Evolutionary conservation across 2,888 invertebrate genomes (phyloP), one percentile per base, ranked within the genome.

Genomic region (Chironomus riparius): DNA sequence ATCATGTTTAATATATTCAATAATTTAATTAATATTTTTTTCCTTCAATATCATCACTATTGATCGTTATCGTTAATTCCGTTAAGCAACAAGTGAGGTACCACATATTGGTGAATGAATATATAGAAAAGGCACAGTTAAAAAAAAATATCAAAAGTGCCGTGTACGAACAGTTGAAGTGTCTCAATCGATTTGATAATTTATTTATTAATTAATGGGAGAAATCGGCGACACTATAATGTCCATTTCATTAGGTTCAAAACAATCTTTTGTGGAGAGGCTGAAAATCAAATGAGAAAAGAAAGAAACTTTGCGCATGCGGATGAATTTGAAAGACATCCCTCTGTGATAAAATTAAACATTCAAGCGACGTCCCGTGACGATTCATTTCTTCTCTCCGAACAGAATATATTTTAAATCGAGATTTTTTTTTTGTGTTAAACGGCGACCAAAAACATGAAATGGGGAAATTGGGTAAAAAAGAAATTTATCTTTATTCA

Each of bases 11-110:
- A 38, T 61, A 21, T 70, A 5, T 28, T 47, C 48, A 22, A 48
- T 74, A 74, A 74, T 74, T 74, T 47, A 74, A 74, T 73, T 73
- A 73, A 73, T 50, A 28, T 38, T 65, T 22, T n/a, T 65, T 22
- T 12, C 21, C 5, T 22, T 4, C 4, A 7, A 21, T 65, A 6
- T 65, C 12, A 10, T 65, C 24, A 21, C 2, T 13, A 7, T 10
- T 13, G 12, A 13, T 65, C 65, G n/a, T 65, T 38, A 38, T 56
- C 56, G 15, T n/a, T n/a, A 3, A 56, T 24, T 56, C 56, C 56
- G 56, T 56, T 56, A 56, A 15, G n/a, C 18, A n/a, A 18, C 15
- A 56, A 56, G 6, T 56, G 7, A 56, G 38, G 28, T 6, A 28
- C 10, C 38, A 7, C 38, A 38, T 38, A 38, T 38, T 38, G 38